These are phyloP conservation scores for Temnopleurus reevesii DNA, from an alignment of 53 echinoderm and acorn worm genomes.

Conservation along the genomic window DNA sequence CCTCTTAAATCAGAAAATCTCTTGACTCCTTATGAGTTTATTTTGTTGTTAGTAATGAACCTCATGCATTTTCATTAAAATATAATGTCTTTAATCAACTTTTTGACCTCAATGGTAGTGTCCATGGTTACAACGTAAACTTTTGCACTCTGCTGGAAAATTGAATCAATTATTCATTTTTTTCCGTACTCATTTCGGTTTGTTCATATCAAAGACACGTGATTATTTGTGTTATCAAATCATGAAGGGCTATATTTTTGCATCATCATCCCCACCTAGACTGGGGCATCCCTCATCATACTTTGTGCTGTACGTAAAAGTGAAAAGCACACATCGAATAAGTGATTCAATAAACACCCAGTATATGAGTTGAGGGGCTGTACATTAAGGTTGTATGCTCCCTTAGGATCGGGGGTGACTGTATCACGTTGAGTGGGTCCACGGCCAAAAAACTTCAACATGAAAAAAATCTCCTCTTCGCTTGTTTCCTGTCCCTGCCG, in stretches of 20 bases:
- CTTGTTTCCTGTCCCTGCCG: conserved; percentile 27
- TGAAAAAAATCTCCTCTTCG: background rate
- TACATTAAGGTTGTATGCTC: background rate
- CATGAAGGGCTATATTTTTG: too few relatives aligned
- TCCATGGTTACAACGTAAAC: too few relatives aligned
- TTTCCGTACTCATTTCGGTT: too few relatives aligned
- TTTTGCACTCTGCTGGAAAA: too few relatives aligned
- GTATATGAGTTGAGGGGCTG: conserved; percentile 26
- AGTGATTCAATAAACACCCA: conserved; percentile 30
- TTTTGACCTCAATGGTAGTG: too few relatives aligned
- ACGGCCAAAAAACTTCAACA: background rate
- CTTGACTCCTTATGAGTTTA: background rate
- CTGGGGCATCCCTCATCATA: background rate
- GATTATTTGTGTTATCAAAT: too few relatives aligned
- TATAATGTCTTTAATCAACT: too few relatives aligned
- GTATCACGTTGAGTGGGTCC: conserved; percentile 16
- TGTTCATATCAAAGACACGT: too few relatives aligned
- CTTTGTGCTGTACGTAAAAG: background rate
- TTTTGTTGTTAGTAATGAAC: background rate
- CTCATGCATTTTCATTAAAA: background rate
- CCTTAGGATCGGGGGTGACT: conserved; percentile 5
- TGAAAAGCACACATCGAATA: background rate
- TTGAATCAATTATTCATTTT: too few relatives aligned
- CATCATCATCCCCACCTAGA: background rate
- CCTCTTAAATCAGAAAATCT: background rate